Percentiles rank a stretch among this genome's conserved stretches.
phyloP scores from a whole-genome alignment of 2,797 vertebrate species.

The Squalus acanthias region DNA sequence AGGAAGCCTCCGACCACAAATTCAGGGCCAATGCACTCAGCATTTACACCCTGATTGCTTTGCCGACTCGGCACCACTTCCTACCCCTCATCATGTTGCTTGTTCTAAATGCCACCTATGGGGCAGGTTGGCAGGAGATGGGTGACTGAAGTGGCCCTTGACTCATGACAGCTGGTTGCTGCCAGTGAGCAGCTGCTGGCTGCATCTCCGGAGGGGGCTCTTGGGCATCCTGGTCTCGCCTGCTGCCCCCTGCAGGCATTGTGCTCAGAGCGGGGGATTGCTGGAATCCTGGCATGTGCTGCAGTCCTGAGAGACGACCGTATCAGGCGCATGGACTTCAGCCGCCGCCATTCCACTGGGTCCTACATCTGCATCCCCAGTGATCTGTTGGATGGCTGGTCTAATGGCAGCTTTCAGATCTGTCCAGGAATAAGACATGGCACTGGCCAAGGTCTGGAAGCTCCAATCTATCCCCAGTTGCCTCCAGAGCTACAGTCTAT shows the following conservation, averaged over 20 bases:
- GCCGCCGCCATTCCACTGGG: too few species aligned
- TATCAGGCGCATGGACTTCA: too few species aligned
- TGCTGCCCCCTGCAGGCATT: neutral
- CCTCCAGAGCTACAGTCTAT: too few species aligned
- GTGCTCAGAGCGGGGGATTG: neutral
- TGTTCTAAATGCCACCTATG: neutral
- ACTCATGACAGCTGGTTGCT: neutral
- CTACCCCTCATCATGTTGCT: neutral
- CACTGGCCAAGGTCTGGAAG: too few species aligned
- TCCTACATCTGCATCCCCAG: too few species aligned
- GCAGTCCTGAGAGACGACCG: too few species aligned
- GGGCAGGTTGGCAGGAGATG: neutral
- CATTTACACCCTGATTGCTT: neutral
- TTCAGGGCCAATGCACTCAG: neutral
- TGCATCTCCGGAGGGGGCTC: too few species aligned
- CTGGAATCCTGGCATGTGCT: neutral
- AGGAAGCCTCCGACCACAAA: neutral
- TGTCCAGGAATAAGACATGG: too few species aligned
- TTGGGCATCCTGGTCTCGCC: neutral
- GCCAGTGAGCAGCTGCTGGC: too few species aligned
- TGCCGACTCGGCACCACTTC: neutral
- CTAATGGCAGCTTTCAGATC: too few species aligned
- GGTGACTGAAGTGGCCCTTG: neutral
- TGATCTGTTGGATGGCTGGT: too few species aligned
- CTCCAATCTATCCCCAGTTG: too few species aligned